Conservation (phyloP, 1,140 invertebrate species). For the Meloidogyne floridensis region DNA sequence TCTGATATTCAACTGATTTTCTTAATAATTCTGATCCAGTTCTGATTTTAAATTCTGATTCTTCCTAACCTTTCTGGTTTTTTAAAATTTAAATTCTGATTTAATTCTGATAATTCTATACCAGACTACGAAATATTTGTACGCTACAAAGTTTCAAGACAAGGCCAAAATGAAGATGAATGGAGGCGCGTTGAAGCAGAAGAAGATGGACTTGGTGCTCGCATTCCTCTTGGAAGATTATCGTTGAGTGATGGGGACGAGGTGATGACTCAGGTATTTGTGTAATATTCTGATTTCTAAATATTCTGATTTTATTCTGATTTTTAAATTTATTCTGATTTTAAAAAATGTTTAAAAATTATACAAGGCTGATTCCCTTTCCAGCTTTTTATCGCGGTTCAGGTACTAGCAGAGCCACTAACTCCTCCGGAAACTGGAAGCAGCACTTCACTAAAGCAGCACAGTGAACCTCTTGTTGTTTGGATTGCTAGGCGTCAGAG, state of each 20-base stretch:
- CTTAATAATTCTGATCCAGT: too few relatives aligned
- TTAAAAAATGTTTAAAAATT: too few relatives aligned
- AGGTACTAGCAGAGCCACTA: conserved; percentile 24
- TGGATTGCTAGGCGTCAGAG: conserved; percentile 11
- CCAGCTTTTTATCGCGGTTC: conserved; percentile 5
- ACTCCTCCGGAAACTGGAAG: conserved; percentile 4
- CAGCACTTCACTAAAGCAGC: neutral
- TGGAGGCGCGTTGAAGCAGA: conserved; percentile 21
- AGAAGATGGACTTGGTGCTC: conserved; percentile 17
- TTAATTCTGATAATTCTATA: too few relatives aligned
- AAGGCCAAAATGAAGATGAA: conserved; percentile 6
- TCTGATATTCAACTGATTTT: too few relatives aligned
- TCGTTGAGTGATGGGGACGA: conserved; percentile 31
- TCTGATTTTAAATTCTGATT: too few relatives aligned
- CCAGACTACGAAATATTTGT: conserved; percentile 29
- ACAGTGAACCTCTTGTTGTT: conserved; percentile 17
- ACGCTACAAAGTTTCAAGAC: conserved; percentile 25
- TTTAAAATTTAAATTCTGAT: too few relatives aligned
- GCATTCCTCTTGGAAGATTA: conserved; percentile 19
- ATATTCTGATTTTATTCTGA: neutral
- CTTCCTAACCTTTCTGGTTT: too few relatives aligned
- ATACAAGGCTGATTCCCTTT: neutral
- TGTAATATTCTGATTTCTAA: neutral
- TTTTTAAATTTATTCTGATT: neutral
- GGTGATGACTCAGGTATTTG: conserved; percentile 28